Evolutionary conservation across 1,140 invertebrate genomes (phyloP), one percentile per base, ranked within the genome.

Genomic region (Drosophila parabipectinata): DNA sequence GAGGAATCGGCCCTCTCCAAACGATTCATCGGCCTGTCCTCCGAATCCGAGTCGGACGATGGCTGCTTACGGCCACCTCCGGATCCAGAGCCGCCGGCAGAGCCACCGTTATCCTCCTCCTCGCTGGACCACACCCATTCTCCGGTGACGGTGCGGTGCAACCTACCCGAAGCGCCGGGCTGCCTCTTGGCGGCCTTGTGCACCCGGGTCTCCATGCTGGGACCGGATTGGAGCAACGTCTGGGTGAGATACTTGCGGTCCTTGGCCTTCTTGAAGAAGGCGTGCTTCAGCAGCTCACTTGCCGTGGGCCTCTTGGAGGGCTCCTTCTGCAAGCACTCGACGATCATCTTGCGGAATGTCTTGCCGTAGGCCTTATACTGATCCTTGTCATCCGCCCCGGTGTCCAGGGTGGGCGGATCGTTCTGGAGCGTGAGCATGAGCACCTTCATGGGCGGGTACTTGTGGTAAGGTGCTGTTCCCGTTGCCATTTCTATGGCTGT

Each of bases 361-460:
- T 99, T 99, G 26, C 99, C 98, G 91, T 99, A 99, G 6, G 95
- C 95, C 93, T 99, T 99, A 88, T 99, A 99, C 91, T 99, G 98
- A 91, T 99, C 98, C 91, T 98, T 99, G 67, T 99, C 97, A 76
- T 99, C 97, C 0, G 98, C 97, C 32, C 95, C 93, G 1, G 98
- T 98, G 84, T 99, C 99, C 77, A 99, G 93, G 30, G 96, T 97
- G 3, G 99, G 99, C 12, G 99, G 98, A 89, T 99, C 99, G 90
- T 99, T 99, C 93, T 99, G 98, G 32, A 99, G 92, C 0, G 98
- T 99, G 32, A 99, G 93, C 98, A 99, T 99, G 8, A 99, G 93
- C 3, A 99, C 98, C 93, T 99, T 99, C 98, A 99, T 99, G 1
- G 99, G 98, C 41, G 99, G 98, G 92, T 98, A 99, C 92, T 99